Evolutionary conservation across 1,140 invertebrate species (phyloP).

Genomic region (Drosophila willistoni): DNA sequence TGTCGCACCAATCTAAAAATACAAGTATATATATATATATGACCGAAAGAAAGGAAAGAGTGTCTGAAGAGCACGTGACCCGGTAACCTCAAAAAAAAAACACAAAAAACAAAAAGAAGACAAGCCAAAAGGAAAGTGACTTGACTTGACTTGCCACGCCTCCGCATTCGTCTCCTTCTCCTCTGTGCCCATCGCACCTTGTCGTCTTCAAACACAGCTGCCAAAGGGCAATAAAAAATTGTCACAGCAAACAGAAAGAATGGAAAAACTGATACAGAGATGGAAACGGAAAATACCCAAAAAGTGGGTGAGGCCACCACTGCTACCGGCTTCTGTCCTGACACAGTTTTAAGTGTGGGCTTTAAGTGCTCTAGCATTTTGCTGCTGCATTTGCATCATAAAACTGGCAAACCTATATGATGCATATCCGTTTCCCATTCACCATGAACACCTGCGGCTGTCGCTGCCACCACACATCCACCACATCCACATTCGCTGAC

Average conservation of each 20-base stretch:
- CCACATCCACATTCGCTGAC: slow-evolving; percentile 49
- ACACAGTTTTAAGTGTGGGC: slow-evolving; percentile 38
- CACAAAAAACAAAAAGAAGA: background rate
- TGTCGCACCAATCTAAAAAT: slow-evolving; percentile 33
- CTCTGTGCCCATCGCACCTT: no score
- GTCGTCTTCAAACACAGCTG: slow-evolving; percentile 35
- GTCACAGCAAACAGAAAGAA: slow-evolving; percentile 26
- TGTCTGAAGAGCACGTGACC: slow-evolving; percentile 69
- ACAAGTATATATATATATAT: background rate
- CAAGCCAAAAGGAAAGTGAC: slow-evolving; percentile 2
- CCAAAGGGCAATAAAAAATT: slow-evolving; percentile 75
- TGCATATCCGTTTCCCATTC: slow-evolving; percentile 8
- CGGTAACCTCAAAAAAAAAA: slow-evolving; percentile 68
- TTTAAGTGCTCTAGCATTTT: slow-evolving; percentile 27
- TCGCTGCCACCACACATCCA: slow-evolving; percentile 29
- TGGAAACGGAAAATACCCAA: background rate
- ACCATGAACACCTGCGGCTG: slow-evolving; percentile 60
- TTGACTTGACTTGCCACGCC: slow-evolving; percentile 8
- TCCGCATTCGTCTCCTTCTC: slow-evolving; percentile 1
- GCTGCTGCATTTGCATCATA: slow-evolving; percentile 57
- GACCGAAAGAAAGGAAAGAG: background rate
- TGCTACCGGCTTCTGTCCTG: background rate
- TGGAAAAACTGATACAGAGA: background rate
- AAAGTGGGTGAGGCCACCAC: background rate
- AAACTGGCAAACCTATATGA: slow-evolving; percentile 4